Conservation (phyloP, 2,113 vertebrate species). For the Paradisaea rubra region DNA sequence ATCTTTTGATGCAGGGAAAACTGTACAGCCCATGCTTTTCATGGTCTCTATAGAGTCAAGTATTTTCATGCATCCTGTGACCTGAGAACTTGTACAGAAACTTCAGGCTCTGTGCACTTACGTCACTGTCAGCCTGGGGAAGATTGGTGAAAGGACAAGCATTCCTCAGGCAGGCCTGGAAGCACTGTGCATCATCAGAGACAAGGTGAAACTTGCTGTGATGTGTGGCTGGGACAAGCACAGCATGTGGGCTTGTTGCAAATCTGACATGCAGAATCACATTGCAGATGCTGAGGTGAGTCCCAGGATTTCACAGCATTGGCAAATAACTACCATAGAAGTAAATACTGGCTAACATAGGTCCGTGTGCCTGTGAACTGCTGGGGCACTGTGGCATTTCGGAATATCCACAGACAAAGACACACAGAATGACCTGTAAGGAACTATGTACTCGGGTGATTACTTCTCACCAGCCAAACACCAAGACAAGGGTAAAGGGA, state of each 20-base stretch:
- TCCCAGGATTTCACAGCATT: neutral
- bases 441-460: neutral
- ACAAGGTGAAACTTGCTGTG: neutral
- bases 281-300: neutral
- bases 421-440: neutral
- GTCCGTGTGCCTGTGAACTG: neutral
- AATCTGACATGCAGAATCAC: neutral
- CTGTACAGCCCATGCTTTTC: neutral
- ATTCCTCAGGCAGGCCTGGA: neutral
- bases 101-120: neutral
- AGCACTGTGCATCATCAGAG: neutral
- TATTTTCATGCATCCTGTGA: accelerated
- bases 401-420: neutral
- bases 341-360: neutral
- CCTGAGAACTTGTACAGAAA: neutral
- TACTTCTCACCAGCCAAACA: neutral
- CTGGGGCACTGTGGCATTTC: neutral
- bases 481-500: neutral
- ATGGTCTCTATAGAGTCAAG: neutral
- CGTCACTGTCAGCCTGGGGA: neutral
- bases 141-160: neutral
- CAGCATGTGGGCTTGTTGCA: neutral
- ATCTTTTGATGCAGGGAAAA: neutral
- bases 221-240: neutral
- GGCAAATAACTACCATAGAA: neutral